Evolutionary conservation across 2,797 vertebrate species (phyloP), one percentile per base, ranked within the genome.

Genomic region (Muraenolepis orangiensis): DNA sequence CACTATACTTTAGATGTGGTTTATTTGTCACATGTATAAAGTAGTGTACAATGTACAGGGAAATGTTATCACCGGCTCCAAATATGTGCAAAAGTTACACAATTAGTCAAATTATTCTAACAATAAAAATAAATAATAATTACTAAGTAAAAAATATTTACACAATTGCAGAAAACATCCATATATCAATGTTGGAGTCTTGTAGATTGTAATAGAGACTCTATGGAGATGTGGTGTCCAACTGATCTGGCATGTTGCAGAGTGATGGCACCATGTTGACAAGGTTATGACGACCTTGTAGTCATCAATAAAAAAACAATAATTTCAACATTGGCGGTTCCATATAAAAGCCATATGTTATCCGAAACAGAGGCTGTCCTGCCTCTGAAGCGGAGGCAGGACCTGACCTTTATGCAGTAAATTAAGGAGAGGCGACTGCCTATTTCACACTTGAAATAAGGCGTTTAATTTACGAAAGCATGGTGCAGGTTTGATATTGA

Each of bases 401-500:
- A 38, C 42, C 1, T 20, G 42, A 51, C 42, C 42, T 51, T 20
- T 16, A 20, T 51, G 42, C 16, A 16, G 8, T 51, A 5, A 1
- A 51, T 51, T 20, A 51, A 20, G 42, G 18, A 51, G 42, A 51
- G 40, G 14, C 40, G 13, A 7, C 18, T 51, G 16, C 42, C 2
- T 1, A 11, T 5, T 38, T 51, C 1, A 20, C 42, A n/a, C 20
- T 51, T 51, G 7, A 51, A 51, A 20, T 69, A 61, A 66, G 8
- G 38, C 20, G 71, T 26, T 72, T 82, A 70, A 31, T 71, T 81
- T 84, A 79, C 70, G 80, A 84, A 81, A 78, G 74, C 79, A 73
- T 79, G 74, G 68, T 81, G 84, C 86, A 81, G 81, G 79, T 87
- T 83, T 64, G 74, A 78, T 82, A 86, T 69, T 84, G 82, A 89